Conservation (phyloP, 2,113 vertebrate species). For the Orycteropus afer region DNA sequence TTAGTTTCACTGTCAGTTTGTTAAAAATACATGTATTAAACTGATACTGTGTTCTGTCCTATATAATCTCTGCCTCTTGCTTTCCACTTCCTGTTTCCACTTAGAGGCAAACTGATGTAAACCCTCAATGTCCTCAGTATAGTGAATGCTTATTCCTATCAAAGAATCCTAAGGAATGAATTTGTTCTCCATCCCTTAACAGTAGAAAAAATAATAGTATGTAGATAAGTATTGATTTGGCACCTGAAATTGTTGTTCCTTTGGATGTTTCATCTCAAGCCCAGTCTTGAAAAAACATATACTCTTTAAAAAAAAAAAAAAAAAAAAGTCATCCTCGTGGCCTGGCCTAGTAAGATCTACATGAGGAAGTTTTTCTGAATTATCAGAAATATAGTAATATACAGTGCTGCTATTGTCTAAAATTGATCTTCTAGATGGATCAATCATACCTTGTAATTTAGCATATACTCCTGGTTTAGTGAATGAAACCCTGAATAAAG, state of each 20-base stretch:
- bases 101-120: constrained; percentile 52
- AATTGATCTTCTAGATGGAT: neutral
- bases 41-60: constrained; percentile 17
- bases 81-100: constrained; percentile 54
- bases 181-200: neutral
- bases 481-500: neutral
- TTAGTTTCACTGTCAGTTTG: constrained; percentile 26
- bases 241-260: constrained; percentile 26
- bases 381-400: constrained; percentile 4
- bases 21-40: constrained; percentile 66
- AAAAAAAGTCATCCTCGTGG: neutral
- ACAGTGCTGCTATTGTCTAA: constrained; percentile 29
- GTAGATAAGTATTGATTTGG: constrained; percentile 13
- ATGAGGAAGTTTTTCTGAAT: constrained; percentile 27
- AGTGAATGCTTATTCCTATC: constrained; percentile 61
- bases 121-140: constrained; percentile 27
- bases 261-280: neutral
- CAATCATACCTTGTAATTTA: neutral
- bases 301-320: too few relatives aligned
- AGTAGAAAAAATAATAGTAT: neutral
- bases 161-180: constrained; percentile 40
- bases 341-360: neutral
- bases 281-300: neutral
- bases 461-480: neutral
- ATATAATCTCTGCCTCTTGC: neutral